Percentiles rank a stretch among this genome's conserved stretches.
Evolutionary conservation across 2,113 vertebrate genomes (phyloP).

Genomic region (Notothenia rossii): DNA sequence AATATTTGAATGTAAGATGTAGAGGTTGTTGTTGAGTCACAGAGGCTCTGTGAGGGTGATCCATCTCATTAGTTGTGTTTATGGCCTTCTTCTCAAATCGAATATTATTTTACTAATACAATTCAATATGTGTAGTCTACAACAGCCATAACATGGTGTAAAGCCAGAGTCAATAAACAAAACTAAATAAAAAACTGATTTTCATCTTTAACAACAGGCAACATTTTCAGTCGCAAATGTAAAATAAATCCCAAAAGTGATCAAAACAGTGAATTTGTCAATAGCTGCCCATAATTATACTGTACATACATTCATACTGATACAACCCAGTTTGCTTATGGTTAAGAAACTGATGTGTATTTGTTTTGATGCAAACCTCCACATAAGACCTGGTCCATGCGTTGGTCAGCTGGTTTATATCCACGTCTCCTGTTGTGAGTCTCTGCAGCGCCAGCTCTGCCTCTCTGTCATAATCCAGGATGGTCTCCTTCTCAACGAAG

Average conservation of each 20-base stretch:
- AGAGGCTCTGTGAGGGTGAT: not conserved
- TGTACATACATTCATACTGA: fast-evolving
- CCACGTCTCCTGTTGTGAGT: slow-evolving; percentile 86
- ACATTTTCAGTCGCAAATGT: not conserved
- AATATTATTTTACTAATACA: not conserved
- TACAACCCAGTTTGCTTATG: not conserved
- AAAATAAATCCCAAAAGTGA: not conserved
- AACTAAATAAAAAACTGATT: not conserved
- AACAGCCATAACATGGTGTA: not conserved
- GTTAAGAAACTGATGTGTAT: not conserved
- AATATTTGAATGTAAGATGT: not conserved
- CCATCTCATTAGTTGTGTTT: not conserved
- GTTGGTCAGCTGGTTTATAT: slow-evolving; percentile 88
- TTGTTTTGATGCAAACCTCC: slow-evolving; percentile 83
- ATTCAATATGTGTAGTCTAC: not conserved
- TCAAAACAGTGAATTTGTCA: not conserved
- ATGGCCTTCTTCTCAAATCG: not conserved
- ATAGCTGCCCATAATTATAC: not conserved
- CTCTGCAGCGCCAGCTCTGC: slow-evolving; percentile 90
- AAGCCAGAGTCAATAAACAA: not conserved
- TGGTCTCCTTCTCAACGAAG: slow-evolving; percentile 90
- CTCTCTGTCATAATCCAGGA: slow-evolving; percentile 88
- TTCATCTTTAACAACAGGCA: not conserved
- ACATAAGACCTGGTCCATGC: slow-evolving; percentile 91
- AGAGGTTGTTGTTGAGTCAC: not conserved